Base-by-base conservation (phyloP, 2,888 invertebrate genomes). In the Mythimna lalbum region DNA sequence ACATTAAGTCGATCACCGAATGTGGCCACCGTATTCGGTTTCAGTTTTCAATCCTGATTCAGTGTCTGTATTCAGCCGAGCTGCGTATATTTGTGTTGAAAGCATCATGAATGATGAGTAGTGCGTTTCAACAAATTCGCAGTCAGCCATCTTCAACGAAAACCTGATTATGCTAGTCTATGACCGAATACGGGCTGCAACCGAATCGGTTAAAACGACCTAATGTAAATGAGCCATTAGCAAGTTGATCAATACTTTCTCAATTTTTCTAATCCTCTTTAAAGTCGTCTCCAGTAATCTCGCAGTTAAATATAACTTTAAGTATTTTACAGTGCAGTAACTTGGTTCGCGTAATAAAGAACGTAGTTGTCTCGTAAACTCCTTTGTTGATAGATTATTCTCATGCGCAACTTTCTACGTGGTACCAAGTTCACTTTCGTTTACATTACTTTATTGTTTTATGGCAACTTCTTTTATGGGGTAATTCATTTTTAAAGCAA, bases 361-460 rank as follows among this genome's bases (percentile, higher is more conserved):
- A 47, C 12, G 4, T 6, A n/a, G 62, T 31, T 50, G 69, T 55
- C 76, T 73, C 50, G 36, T 63, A 76, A 72, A 63, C 56, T 81
- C 60, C 56, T 80, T 79, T 79, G 78, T 79, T 79, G 81, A 79
- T 65, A 77, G 72, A 69, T 55, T 63, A 19, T 81, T 81, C 78
- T 81, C 81, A 79, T 72, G 78, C 59, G 39, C 52, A 63, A 62
- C 83, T 82, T 76, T 82, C 82, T 67, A 79, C 67, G 73, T 57
- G 55, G 43, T 55, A 64, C 47, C 36, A 39, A 47, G 56, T 79
- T 79, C 57, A 66, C 81, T 81, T 81, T 81, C 82, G 47, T 76
- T 81, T 72, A 39, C 17, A 62, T 49, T 33, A 49, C 43, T 76
- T 69, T 76, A 70, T 81, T 78, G 63, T 70, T 76, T 80, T 64